Evolutionary conservation across 2,797 vertebrate species (phyloP), one percentile per base, ranked within the genome.

Genomic region (Onychomys arenicola): DNA sequence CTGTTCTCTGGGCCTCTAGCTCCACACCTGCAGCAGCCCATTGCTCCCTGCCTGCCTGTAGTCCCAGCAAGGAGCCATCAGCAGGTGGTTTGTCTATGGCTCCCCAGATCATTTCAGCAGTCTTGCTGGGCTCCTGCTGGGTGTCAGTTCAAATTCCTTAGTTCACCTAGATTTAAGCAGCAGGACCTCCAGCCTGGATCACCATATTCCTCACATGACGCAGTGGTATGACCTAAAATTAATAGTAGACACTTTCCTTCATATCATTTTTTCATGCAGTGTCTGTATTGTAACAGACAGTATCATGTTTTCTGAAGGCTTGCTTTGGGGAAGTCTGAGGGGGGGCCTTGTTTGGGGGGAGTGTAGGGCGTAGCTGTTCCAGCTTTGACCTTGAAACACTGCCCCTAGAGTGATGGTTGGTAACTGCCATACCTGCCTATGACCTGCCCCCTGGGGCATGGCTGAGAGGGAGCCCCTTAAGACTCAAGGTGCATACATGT

Each of bases 201-300:
- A 21, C 27, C 7, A 14, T 21, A 65, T 49, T 80, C 46, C 10
- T 87, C 49, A 87, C 27, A 89, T 52, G 57, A 69, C 9, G 40
- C 89, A 86, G 49, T 27, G 52, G 34, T 77, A 46, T 32, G 2
- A 8, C 61, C 71, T 69, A 37, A 88, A 96, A 75, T 16, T 0
- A 73, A 63, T 10, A 34, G 23, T 19, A 71, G 96, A 69, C n/a
- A 52, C 13, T 1, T 83, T 76, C 86, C 43, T 93, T 86, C 29
- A n/a, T 86, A 89, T 17, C 8, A 52, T 37, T 87, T 11, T 1
- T 40, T 81, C 86, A 83, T 4, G 52, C n/a, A 71, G 1, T 59
- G 46, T 93, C 91, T 82, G 59, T 12, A 46, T 90, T 73, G 94
- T 43, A 69, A 95, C 46, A 94, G 77, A 67, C 2, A 81, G 37